Conservation (phyloP, 2,888 invertebrate species). For the Phengaris alcon region DNA sequence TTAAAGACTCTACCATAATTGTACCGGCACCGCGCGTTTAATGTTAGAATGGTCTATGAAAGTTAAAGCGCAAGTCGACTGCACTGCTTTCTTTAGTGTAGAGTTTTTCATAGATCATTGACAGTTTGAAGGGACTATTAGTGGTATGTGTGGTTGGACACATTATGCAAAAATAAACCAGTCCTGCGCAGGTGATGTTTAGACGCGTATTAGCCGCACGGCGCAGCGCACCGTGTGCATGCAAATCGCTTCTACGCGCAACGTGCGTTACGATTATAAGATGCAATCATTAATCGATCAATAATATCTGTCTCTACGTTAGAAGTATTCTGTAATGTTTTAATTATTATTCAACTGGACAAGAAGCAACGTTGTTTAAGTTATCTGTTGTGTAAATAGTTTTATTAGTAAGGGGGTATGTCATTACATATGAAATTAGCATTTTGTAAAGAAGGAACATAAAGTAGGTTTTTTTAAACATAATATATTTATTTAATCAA, state of each 20-base stretch:
- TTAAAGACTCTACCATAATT: no score
- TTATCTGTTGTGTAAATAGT: no score
- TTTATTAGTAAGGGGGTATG: no score
- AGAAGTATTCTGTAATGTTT: neutral
- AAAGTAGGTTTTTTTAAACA: no score
- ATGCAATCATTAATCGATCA: constrained; percentile 7
- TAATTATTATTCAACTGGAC: neutral
- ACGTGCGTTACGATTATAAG: constrained; percentile 29
- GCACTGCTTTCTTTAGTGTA: constrained; percentile 23
- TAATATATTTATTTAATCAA: no score
- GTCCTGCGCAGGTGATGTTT: constrained; percentile 63
- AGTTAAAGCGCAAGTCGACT: neutral
- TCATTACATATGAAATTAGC: no score
- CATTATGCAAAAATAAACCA: constrained; percentile 65
- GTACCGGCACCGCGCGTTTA: no score
- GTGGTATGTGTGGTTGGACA: constrained; percentile 62
- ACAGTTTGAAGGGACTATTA: constrained; percentile 52
- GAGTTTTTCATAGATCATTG: constrained; percentile 46
- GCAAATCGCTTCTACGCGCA: constrained; percentile 48
- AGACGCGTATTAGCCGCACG: constrained; percentile 56
- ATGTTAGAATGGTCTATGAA: neutral
- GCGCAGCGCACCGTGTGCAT: constrained; percentile 57
- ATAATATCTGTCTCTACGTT: neutral
- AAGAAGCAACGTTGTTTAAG: no score
- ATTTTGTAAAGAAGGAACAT: no score